Evolutionary conservation across 2,797 vertebrate species (phyloP).

Genomic region (Argya squamiceps): DNA sequence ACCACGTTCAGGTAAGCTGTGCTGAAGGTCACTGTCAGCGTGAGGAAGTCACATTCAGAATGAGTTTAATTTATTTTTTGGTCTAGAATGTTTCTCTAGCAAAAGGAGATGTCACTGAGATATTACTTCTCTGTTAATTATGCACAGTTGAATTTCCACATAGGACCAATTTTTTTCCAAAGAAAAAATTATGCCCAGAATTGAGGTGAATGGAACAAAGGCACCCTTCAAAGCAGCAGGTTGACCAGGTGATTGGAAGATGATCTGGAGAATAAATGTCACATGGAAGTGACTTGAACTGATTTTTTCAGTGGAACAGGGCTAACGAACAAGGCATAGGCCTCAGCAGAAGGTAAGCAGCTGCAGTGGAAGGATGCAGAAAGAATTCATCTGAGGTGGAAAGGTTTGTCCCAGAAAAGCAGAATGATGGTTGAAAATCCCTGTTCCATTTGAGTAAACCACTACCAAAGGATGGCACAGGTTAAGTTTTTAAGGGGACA

Average conservation of each 20-base stretch:
- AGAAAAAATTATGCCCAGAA: neutral
- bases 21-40: neutral
- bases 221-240: neutral
- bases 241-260: neutral
- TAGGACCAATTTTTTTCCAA: neutral
- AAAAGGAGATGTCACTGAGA: neutral
- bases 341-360: neutral
- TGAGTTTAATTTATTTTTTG: neutral
- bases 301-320: neutral
- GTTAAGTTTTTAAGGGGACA: neutral
- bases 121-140: neutral
- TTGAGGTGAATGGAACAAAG: neutral
- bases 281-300: neutral
- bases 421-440: neutral
- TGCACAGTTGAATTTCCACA: neutral
- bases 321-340: neutral
- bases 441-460: neutral
- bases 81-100: neutral
- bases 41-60: neutral
- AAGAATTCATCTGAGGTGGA: neutral
- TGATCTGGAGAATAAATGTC: neutral
- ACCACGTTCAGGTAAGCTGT: neutral
- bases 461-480: neutral
- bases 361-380: neutral
- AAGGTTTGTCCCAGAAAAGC: neutral